Evolutionary conservation across 2,888 invertebrate species (phyloP).

Genomic region (Agonopterix alstromeriana): DNA sequence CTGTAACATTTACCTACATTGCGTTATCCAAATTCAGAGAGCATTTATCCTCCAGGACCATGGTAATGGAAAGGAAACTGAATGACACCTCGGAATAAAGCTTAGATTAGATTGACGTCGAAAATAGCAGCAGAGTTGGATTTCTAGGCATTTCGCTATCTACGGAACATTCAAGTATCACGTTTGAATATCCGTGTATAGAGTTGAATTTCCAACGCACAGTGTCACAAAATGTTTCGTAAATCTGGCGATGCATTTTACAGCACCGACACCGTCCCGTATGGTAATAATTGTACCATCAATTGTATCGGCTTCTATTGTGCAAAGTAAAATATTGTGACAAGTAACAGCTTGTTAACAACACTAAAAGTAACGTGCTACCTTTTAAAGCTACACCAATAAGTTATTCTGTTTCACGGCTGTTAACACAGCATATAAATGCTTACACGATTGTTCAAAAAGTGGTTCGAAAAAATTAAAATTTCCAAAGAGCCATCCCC

Average conservation of each 20-base stretch:
- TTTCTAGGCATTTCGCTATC: too few relatives aligned
- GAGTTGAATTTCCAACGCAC: neutral
- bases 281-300: slow-evolving; percentile 30
- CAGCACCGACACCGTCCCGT: slow-evolving; percentile 16
- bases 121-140: too few relatives aligned
- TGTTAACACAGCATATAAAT: neutral
- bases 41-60: neutral
- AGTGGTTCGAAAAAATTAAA: slow-evolving; percentile 41
- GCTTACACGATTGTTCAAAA: slow-evolving; percentile 4
- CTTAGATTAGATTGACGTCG: neutral
- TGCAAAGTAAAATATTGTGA: slow-evolving; percentile 32
- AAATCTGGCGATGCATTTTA: slow-evolving; percentile 13
- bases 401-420: too few relatives aligned
- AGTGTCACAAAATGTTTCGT: too few relatives aligned
- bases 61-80: neutral
- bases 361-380: slow-evolving; percentile 17
- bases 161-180: neutral
- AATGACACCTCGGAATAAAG: slow-evolving; percentile 1
- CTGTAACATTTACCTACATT: slow-evolving; percentile 18
- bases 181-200: neutral
- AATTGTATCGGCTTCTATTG: slow-evolving; percentile 37
- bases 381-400: neutral
- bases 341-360: slow-evolving; percentile 31
- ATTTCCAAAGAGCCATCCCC: slow-evolving; percentile 34
- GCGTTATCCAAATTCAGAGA: neutral